These are phyloP conservation scores for Emydocephalus ijimae DNA, from an alignment of 2,113 vertebrate genomes.

Conservation along the genomic window DNA sequence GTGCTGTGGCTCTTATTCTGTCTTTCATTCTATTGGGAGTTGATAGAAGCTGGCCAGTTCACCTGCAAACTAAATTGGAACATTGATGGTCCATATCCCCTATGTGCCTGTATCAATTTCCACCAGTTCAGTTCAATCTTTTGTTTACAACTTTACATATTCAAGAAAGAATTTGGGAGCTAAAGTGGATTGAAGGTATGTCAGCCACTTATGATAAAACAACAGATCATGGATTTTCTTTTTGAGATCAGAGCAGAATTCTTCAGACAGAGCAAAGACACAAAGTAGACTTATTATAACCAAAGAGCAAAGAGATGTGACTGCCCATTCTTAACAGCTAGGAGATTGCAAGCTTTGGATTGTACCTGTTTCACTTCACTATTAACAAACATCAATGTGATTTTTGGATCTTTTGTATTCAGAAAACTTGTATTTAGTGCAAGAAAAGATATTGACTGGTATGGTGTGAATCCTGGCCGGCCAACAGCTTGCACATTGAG, in stretches of 20 bases:
- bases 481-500: not conserved
- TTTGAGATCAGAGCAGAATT: not conserved
- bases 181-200: not conserved
- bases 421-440: not conserved
- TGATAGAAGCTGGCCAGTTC: not conserved
- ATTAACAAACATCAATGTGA: not conserved
- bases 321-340: not conserved
- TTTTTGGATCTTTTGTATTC: not conserved
- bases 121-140: not conserved
- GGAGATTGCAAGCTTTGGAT: not conserved
- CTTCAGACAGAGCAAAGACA: not conserved
- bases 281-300: not conserved
- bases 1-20: not conserved
- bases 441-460: not conserved
- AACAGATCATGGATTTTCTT: not conserved
- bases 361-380: not conserved
- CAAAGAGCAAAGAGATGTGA: not conserved
- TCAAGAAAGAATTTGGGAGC: not conserved
- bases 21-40: not conserved
- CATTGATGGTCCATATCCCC: not conserved
- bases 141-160: not conserved
- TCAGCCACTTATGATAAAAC: not conserved
- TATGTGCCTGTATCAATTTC: not conserved
- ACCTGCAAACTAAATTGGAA: not conserved
- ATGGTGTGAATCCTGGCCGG: not conserved